phyloP scores from a whole-genome alignment of 2,113 vertebrate species.

The Lonchura striata region DNA sequence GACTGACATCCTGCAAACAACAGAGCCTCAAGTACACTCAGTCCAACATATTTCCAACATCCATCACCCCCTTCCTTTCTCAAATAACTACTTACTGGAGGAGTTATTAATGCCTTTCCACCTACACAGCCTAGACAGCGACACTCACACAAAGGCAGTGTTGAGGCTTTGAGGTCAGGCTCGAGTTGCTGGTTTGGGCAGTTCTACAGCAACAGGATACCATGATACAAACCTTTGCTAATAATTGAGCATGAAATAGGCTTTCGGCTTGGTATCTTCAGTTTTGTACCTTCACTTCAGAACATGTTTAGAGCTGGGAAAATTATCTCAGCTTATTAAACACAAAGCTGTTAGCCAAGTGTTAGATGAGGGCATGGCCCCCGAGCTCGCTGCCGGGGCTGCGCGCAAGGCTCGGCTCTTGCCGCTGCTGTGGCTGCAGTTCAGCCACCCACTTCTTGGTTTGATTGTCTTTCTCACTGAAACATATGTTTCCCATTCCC shows the following conservation, averaged over 20 bases:
- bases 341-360: constrained; percentile 13
- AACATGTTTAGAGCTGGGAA: background rate
- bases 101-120: constrained; percentile 14
- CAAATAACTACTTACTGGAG: background rate
- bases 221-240: background rate
- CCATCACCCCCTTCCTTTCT: background rate
- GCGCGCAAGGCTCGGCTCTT: background rate
- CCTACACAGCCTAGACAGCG: background rate
- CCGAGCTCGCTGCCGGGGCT: background rate
- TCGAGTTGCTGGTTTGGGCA: background rate
- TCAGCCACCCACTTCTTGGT: constrained; percentile 20
- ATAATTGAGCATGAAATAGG: background rate
- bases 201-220: constrained; percentile 1
- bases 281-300: constrained; percentile 6
- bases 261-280: constrained; percentile 12
- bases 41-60: background rate
- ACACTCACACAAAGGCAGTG: constrained; percentile 20
- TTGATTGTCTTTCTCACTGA: constrained; percentile 46
- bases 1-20: background rate
- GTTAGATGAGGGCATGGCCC: background rate
- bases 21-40: background rate
- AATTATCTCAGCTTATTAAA: constrained; percentile 33
- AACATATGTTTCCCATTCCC: constrained; percentile 16
- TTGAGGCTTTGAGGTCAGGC: background rate
- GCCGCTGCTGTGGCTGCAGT: background rate